Percentiles rank a stretch among this genome's conserved stretches.
Conservation (phyloP, 1,140 invertebrate genomes). For the Carposina sasakii region DNA sequence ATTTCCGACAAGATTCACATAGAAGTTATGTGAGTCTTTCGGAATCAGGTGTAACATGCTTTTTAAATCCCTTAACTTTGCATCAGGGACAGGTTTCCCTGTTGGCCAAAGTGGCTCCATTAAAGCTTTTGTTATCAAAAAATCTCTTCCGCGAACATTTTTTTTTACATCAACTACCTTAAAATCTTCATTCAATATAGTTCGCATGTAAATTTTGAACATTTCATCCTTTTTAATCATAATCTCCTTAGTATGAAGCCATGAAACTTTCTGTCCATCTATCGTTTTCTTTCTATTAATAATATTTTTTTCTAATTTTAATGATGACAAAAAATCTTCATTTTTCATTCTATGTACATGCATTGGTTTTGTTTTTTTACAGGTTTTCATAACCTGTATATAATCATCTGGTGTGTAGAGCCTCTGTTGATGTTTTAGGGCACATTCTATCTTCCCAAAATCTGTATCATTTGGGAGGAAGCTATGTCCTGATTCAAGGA, state of each 20-base stretch:
- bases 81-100: conserved; percentile 13
- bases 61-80: conserved; percentile 19
- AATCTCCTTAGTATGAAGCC: conserved; percentile 9
- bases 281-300: conserved; percentile 7
- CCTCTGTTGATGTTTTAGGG: conserved; percentile 33
- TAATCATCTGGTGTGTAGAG: conserved; percentile 36
- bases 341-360: conserved; percentile 11
- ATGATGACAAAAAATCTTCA: conserved; percentile 3
- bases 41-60: conserved; percentile 15
- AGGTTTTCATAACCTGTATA: conserved; percentile 32
- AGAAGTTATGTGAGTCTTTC: conserved; percentile 11
- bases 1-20: neutral
- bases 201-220: conserved; percentile 11
- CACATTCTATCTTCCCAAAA: conserved; percentile 36
- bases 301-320: conserved; percentile 8
- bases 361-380: conserved; percentile 29
- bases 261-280: neutral
- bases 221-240: neutral
- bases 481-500: conserved; percentile 41
- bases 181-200: conserved; percentile 10
- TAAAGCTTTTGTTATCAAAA: neutral
- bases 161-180: conserved; percentile 12
- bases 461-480: conserved; percentile 52
- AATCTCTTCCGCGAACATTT: conserved; percentile 8
- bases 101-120: conserved; percentile 14